Evolutionary conservation across 2,888 invertebrate species (phyloP), one percentile per base, ranked within the genome.

Genomic region (Drosophila cognata): DNA sequence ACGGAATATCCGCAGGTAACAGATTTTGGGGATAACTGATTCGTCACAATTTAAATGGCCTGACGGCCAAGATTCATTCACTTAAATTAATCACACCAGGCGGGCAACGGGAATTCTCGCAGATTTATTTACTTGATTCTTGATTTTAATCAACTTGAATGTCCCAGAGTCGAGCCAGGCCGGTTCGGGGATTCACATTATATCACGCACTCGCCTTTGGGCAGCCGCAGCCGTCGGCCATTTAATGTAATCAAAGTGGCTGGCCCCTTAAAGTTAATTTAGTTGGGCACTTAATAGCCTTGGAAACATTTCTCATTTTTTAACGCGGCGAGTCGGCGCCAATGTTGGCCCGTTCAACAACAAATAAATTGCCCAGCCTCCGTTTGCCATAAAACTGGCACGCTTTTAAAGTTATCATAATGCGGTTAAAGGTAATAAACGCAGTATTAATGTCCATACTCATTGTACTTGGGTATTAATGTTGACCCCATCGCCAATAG

Each of bases 1-100:
- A 91, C 95, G 96, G 33, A 98, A 97, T 91, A 96, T 98, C 92
- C 94, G 97, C 92, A 95, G 97, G 97, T 97, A 92, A 90, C 21
- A n/a, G 25, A 29, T 35, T 52, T 29, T 61, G 55, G 55, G 57
- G 38, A 28, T 66, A 71, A 66, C 76, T 72, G 74, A 74, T 79
- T 74, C 57, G 63, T 65, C 61, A 28, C 41, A 51, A 55, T 67
- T 72, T 43, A 71, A 71, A 51, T 60, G 67, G 57, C 74, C 66
- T 43, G 52, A 5, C 51, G 60, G 38, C 51, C 62, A 71, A 64
- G 77, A 84, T 88, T 88, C 83, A 79, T 87, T 77, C 85, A 87
- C 79, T 84, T 78, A 79, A 84, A 88, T 88, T 88, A 88, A 88
- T 88, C 85, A 84, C 74, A 82, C 77, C 71, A 58, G 48, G 69